Base-by-base conservation (phyloP, 92 coral and sea anemone species). In the Metridium senile region DNA sequence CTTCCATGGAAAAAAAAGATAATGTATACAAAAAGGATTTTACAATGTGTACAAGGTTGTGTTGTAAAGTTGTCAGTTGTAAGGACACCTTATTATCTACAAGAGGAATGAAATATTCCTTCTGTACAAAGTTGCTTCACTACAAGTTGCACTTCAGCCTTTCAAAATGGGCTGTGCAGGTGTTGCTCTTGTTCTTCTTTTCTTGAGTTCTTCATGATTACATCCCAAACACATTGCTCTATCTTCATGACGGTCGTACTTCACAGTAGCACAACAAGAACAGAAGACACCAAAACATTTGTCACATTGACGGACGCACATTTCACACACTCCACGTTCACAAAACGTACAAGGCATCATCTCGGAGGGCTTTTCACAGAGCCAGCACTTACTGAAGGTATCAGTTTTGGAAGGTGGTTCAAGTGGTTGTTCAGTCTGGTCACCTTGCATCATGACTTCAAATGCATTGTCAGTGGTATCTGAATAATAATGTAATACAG, bases 261-360 rank as follows among this genome's bases (percentile, higher is more conserved):
- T 91, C 46, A 91, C 84, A 28, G 97, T 91, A 29, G 97, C 90
- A 51, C 97, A 91, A 62, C 86, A 85, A 1, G 89, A 53, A 57
- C 97, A 91, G 82, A 89, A 91, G 27, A 91, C 97, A 58, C 97
- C 97, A 77, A 89, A 79, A 70, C 97, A 91, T 62, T 78, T 82
- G 79, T 70, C 81, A 61, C 97, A 91, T 39, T 91, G 97, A 9
- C 93, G 97, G 65, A 91, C 93, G 23, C 93, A 91, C 97, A 91
- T 91, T 67, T 91, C 97, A 81, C 97, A 91, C 9, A 79, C 89
- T 64, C 70, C 80, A 68, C 82, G 91, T 64, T 91, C 97, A 80
- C 93, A 91, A 66, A 91, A 89, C 43, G 97, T 85, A 73, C 93
- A 91, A 0, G 97, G 97, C 89, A 91, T 62, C 31, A 83, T 77